Evolutionary conservation across 2,888 invertebrate species (phyloP).

Genomic region (Caenorhabditis macrosperma): DNA sequence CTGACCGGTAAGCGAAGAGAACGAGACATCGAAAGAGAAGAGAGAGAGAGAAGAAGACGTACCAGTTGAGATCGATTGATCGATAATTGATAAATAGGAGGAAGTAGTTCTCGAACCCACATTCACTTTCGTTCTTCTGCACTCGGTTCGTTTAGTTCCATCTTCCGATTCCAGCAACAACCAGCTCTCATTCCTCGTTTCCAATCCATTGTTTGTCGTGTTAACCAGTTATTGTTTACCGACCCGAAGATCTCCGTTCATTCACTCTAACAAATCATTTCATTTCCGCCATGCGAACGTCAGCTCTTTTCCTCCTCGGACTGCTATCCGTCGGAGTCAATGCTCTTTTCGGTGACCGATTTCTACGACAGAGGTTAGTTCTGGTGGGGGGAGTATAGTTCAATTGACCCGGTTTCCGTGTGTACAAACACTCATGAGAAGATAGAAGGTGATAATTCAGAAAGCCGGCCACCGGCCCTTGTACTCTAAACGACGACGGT

Average conservation of each 20-base stretch:
- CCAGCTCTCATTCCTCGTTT: constrained; percentile 5
- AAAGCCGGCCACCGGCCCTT: constrained; percentile 60
- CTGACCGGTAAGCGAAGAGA: not conserved
- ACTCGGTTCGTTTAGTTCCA: constrained; percentile 9
- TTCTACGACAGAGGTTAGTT: constrained; percentile 17
- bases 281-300: constrained; percentile 25
- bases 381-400: too few species aligned
- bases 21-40: not conserved
- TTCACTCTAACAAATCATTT: constrained; percentile 23
- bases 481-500: constrained; percentile 58
- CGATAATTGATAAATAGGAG: constrained; percentile 26
- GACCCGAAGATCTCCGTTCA: not conserved
- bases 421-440: too few species aligned
- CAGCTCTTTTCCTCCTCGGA: constrained; percentile 4
- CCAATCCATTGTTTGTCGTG: constrained; percentile 4
- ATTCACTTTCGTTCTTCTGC: constrained; percentile 32
- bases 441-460: too few species aligned
- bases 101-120: constrained; percentile 40
- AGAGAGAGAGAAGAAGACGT: constrained; percentile 12
- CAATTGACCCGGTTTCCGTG: too few species aligned
- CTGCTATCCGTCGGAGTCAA: not conserved
- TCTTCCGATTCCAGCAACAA: constrained; percentile 10
- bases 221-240: constrained; percentile 45
- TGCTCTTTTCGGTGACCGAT: constrained; percentile 35
- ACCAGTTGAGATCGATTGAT: constrained; percentile 49